Base-by-base conservation (phyloP, 2,113 vertebrate species). In the Lucifuga dentata region DNA sequence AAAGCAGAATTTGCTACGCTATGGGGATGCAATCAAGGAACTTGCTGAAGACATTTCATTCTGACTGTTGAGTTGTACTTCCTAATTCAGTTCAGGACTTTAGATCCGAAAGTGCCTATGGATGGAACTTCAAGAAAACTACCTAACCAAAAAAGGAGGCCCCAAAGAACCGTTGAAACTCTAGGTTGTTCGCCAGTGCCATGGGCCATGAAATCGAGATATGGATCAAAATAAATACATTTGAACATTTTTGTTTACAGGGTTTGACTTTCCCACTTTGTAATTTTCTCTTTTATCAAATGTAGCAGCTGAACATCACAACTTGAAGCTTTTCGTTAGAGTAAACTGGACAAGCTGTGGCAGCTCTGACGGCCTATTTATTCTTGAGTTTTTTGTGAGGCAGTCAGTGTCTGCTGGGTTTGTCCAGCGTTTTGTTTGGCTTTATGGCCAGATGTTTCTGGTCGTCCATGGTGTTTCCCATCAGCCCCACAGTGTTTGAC, bases 371-470 rank as follows among this genome's bases (percentile, higher is more conserved):
- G 48, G 26, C 9, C 17, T 58, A 13, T 74, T 81, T 35, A 60
- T 48, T 76, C 62, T 73, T 68, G 23, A 19, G 21, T 39, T 40
- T 69, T 48, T 68, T 53, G 21, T 44, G 8, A 26, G 50, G 36
- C 49, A 58, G 68, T 49, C 21, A 0, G 16, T 26, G 20, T 38
- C 35, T 49, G 16, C 43, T 5, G 16, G 71, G 29, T 65, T 71
- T 48, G 41, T 68, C 58, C 41, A 3, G 55, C 12, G 75, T 19
- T 1, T 70, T 67, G 60, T 72, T 71, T 61, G 43, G 16, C 73
- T 61, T 74, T 24, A 68, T n/a, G 52, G 68, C 46, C 84, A 86
- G 67, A 80, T 73, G 76, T 84, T 80, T 77, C 43, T 65, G 74
- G 41, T 83, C 51, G 69, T 76, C 72, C n/a, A 0, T 53, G 60